phyloP scores from a whole-genome alignment of 2,888 invertebrate species.

The Acleris literana region DNA sequence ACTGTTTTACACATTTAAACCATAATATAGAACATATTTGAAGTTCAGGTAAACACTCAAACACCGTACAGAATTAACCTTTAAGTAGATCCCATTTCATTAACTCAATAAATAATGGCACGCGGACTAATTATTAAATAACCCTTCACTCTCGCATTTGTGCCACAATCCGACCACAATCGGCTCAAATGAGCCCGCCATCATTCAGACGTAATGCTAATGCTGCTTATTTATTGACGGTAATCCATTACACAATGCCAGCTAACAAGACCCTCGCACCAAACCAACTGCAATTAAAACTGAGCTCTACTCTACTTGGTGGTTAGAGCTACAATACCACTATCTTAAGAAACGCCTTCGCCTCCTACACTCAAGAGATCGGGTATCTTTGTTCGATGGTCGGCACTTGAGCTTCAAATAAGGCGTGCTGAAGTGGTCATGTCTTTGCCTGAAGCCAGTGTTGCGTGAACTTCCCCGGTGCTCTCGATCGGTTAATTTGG shows the following conservation, averaged over 20 bases:
- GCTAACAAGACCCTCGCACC: constrained; percentile 40
- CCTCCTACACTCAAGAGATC: constrained; percentile 43
- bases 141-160: constrained; percentile 49
- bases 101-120: constrained; percentile 3
- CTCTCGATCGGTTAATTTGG: constrained; percentile 58
- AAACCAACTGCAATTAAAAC: constrained; percentile 28
- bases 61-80: not conserved
- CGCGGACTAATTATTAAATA: constrained; percentile 43
- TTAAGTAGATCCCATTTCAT: not conserved
- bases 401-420: constrained; percentile 64
- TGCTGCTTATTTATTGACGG: constrained; percentile 74
- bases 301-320: constrained; percentile 48
- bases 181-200: constrained; percentile 62
- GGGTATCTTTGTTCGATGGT: constrained; percentile 50
- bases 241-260: constrained; percentile 66
- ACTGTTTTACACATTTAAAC: too few species aligned
- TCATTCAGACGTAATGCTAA: constrained; percentile 63
- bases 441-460: constrained; percentile 61
- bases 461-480: constrained; percentile 51
- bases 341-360: constrained; percentile 47
- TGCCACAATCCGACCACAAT: constrained; percentile 66
- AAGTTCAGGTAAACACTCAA: too few species aligned
- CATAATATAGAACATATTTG: too few species aligned
- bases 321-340: constrained; percentile 43
- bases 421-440: constrained; percentile 71